These are phyloP conservation scores for Aphrophora alni DNA, from an alignment of 2,888 invertebrate genomes.

Conservation along the genomic window DNA sequence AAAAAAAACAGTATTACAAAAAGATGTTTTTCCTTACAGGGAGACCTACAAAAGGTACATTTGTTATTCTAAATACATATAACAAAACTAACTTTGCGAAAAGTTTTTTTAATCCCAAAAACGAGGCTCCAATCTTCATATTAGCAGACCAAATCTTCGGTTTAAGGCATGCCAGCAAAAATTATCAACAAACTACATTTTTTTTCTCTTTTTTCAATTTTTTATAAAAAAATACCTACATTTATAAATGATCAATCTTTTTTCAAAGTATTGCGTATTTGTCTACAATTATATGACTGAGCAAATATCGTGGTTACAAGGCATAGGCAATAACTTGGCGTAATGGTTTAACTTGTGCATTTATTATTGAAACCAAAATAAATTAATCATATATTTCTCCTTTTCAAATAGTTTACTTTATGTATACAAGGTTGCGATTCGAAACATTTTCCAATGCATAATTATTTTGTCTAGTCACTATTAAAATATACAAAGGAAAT, in stretches of 20 bases:
- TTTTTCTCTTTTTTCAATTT: neutral
- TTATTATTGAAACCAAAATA: neutral
- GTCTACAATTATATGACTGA: neutral
- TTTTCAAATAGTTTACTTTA: too few relatives aligned
- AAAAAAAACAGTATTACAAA: neutral
- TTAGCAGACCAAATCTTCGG: neutral
- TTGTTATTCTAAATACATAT: neutral
- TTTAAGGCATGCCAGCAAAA: neutral
- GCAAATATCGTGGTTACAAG: neutral
- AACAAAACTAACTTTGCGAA: neutral
- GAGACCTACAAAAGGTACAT: neutral
- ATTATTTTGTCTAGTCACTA: too few relatives aligned
- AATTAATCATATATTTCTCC: too few relatives aligned
- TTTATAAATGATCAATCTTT: neutral
- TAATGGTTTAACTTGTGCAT: neutral
- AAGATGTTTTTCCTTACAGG: neutral
- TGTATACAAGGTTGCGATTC: too few relatives aligned
- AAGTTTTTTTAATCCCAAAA: neutral
- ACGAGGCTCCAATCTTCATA: neutral
- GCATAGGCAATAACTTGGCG: neutral
- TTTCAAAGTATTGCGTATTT: neutral
- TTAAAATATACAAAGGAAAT: too few relatives aligned
- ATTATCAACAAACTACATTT: neutral
- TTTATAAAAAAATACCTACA: constrained; percentile 6
- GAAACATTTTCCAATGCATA: too few relatives aligned